These are phyloP conservation scores for Melipona bicolor DNA, from an alignment of 2,888 invertebrate genomes.

Conservation along the genomic window DNA sequence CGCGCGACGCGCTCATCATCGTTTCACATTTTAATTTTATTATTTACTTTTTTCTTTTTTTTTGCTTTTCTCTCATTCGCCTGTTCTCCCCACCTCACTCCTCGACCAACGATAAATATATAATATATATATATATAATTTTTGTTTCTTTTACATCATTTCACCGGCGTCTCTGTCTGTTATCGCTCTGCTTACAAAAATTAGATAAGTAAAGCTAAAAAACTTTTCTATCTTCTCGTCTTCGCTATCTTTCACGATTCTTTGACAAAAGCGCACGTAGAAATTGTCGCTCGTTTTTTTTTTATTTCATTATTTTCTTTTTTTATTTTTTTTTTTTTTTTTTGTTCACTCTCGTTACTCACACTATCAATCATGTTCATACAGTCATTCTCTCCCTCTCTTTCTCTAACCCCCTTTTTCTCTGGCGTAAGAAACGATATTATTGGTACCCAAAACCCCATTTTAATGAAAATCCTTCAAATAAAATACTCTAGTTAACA, in stretches of 20 bases:
- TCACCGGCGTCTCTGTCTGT: conserved; percentile 44
- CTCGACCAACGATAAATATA: conserved; percentile 67
- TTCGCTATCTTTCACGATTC: conserved; percentile 26
- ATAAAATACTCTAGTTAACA: conserved; percentile 80
- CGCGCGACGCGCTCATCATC: conserved; percentile 50
- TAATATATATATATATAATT: conserved; percentile 62
- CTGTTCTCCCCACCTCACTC: conserved; percentile 24
- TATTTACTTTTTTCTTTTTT: not conserved
- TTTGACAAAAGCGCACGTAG: conserved; percentile 48
- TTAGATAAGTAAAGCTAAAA: conserved; percentile 66
- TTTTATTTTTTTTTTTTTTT: not conserved
- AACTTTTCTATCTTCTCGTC: conserved; percentile 39
- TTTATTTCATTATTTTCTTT: not conserved
- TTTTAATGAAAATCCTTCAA: conserved; percentile 72
- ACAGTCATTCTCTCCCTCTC: not conserved
- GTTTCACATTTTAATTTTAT: conserved; percentile 26
- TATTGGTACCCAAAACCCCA: conserved; percentile 80
- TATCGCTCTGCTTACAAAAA: conserved; percentile 62
- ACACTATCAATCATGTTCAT: not conserved
- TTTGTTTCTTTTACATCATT: conserved; percentile 27
- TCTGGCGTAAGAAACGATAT: conserved; percentile 70
- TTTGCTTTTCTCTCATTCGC: conserved; percentile 12
- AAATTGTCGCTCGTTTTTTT: conserved; percentile 25
- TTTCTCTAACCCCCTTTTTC: not conserved
- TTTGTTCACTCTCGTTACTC: not conserved